These are phyloP conservation scores for Sciurus vulgaris DNA, from an alignment of 2,797 vertebrate species.

Conservation along the genomic window DNA sequence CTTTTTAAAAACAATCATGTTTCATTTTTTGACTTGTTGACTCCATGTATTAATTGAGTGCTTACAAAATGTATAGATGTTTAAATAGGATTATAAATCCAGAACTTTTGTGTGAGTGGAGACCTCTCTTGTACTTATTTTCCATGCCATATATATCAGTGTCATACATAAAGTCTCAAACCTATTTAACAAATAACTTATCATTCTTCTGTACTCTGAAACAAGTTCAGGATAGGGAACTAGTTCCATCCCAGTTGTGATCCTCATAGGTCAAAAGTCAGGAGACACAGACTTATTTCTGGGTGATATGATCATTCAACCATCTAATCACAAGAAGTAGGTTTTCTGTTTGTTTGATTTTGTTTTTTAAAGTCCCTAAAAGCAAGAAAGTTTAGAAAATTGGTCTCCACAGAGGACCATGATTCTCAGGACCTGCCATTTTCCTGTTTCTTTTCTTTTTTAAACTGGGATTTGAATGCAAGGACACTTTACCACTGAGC, in stretches of 20 bases:
- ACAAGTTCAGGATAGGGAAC: constrained; percentile 10
- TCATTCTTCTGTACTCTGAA: constrained; percentile 24
- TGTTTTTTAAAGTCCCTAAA: background rate
- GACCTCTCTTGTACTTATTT: background rate
- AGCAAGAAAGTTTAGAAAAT: background rate
- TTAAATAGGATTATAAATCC: constrained; percentile 34
- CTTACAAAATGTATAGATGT: background rate
- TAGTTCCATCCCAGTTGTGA: background rate
- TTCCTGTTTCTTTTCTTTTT: background rate
- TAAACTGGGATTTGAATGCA: too few species aligned
- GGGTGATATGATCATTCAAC: background rate
- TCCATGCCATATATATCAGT: constrained; percentile 60
- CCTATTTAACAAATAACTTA: constrained; percentile 58
- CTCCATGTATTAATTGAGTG: background rate
- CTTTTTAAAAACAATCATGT: background rate
- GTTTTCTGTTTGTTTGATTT: background rate
- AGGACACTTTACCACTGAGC: too few species aligned
- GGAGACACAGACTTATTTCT: background rate
- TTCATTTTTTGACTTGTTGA: background rate
- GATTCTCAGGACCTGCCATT: background rate
- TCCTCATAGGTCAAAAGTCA: background rate
- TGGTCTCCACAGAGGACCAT: background rate
- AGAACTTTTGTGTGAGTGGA: constrained; percentile 33
- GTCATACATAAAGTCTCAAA: background rate
- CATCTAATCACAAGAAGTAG: background rate